A percentile compares a stretch with the other conserved stretches of the same genome.
Evolutionary conservation across 2,113 vertebrate species (phyloP).

Genomic region (Scartelaos histophorus): DNA sequence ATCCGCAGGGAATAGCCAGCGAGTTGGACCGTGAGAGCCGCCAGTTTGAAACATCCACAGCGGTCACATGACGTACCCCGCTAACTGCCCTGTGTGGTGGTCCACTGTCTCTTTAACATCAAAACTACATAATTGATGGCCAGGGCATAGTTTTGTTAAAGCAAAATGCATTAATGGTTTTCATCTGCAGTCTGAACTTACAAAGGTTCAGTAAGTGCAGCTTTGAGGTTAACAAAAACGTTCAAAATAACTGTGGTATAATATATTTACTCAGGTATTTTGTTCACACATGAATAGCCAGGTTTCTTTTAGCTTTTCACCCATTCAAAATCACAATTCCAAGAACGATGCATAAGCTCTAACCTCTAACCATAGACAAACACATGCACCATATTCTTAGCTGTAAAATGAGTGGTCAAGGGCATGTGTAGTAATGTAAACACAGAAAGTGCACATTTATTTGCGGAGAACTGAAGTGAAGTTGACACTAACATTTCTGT

Average conservation of each 20-base stretch:
- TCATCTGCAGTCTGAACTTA: conserved; percentile 41
- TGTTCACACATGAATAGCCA: background rate
- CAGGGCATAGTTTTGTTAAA: conserved; percentile 25
- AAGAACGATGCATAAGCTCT: background rate
- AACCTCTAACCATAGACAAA: conserved; percentile 4
- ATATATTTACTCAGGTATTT: conserved; percentile 16
- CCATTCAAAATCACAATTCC: background rate
- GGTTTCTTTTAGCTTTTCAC: background rate
- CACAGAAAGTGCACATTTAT: background rate
- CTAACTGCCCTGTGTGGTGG: background rate
- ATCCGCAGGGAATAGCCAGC: conserved; percentile 65
- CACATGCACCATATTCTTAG: background rate
- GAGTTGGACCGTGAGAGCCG: conserved; percentile 56
- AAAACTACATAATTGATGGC: conserved; percentile 1
- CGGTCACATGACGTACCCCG: conserved; percentile 55
- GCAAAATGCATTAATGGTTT: conserved; percentile 53
- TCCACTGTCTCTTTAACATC: background rate
- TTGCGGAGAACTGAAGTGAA: background rate
- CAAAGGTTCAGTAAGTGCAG: conserved; percentile 38
- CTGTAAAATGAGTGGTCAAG: background rate
- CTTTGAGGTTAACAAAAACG: conserved; percentile 34
- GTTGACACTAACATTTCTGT: conserved; percentile 1
- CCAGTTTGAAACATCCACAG: conserved; percentile 52
- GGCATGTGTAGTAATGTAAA: background rate
- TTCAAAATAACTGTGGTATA: conserved; percentile 49